These are phyloP conservation scores for Neodiprion lecontei DNA, from an alignment of 1,140 invertebrate genomes.

Conservation along the genomic window DNA sequence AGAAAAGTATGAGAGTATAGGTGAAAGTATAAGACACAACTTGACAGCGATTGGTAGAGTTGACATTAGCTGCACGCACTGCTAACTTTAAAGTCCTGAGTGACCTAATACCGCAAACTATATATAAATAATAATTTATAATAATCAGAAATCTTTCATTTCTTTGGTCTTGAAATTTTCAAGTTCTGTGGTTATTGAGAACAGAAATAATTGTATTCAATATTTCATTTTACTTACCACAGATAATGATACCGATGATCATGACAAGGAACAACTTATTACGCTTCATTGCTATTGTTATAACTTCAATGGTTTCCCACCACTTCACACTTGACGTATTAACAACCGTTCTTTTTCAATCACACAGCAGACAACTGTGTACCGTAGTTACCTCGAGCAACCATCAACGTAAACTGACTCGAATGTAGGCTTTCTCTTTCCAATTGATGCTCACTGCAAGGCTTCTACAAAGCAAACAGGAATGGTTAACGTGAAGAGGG, in stretches of 20 bases:
- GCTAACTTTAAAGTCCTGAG: no score
- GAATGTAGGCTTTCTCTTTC: slow-evolving; percentile 5
- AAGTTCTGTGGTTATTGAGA: no score
- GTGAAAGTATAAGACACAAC: no score
- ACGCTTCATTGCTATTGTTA: not conserved
- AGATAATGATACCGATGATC: not conserved
- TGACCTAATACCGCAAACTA: no score
- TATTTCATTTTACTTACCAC: not conserved
- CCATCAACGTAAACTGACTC: not conserved
- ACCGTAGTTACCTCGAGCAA: not conserved
- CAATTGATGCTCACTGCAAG: not conserved
- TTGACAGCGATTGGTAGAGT: no score
- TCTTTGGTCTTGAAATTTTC: no score
- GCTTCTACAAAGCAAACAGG: not conserved
- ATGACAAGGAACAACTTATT: not conserved
- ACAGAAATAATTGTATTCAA: no score
- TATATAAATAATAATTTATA: no score
- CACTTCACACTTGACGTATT: not conserved
- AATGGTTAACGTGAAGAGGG: not conserved
- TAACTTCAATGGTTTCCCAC: not conserved
- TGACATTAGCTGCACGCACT: no score
- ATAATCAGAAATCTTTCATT: no score
- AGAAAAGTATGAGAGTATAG: no score
- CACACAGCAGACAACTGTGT: not conserved
- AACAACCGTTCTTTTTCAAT: not conserved